Conservation (phyloP, 2,888 invertebrate species). For the Euplexia lucipara region DNA sequence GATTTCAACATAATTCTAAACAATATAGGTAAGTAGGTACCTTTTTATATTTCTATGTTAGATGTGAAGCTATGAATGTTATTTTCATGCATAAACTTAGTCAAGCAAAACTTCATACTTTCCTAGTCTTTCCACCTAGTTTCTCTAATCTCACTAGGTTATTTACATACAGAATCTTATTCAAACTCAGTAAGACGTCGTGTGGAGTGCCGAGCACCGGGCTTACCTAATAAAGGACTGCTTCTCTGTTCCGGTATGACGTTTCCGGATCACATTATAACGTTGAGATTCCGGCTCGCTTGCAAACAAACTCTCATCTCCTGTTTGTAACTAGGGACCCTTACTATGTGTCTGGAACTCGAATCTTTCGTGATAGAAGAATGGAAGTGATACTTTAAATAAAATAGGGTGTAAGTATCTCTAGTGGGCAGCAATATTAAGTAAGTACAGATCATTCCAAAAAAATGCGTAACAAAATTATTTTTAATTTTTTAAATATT, state of each 20-base stretch:
- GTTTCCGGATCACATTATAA: constrained; percentile 71
- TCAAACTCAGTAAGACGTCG: constrained; percentile 44
- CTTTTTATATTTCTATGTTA: too few relatives aligned
- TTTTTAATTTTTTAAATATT: too few relatives aligned
- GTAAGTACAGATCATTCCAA: too few relatives aligned
- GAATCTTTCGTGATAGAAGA: not conserved
- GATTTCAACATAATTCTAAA: not conserved
- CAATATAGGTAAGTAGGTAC: too few relatives aligned
- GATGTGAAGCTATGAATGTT: too few relatives aligned
- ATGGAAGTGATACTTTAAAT: too few relatives aligned
- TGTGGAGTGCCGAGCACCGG: constrained; percentile 43
- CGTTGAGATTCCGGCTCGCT: constrained; percentile 66
- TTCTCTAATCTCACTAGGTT: constrained; percentile 18
- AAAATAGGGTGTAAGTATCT: too few relatives aligned
- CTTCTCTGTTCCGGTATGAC: constrained; percentile 64
- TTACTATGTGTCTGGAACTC: constrained; percentile 42
- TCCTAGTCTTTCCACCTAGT: constrained; percentile 23
- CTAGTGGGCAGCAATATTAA: too few relatives aligned
- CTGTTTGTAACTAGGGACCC: constrained; percentile 65
- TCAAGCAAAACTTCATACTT: constrained; percentile 18
- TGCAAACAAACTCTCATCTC: constrained; percentile 73
- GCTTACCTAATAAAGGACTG: constrained; percentile 63
- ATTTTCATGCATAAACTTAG: constrained; percentile 19
- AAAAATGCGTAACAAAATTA: too few relatives aligned
- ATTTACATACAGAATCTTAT: constrained; percentile 56